Evolutionary conservation across 2,113 vertebrate species (phyloP).

Genomic region (Cygnus buccinator): DNA sequence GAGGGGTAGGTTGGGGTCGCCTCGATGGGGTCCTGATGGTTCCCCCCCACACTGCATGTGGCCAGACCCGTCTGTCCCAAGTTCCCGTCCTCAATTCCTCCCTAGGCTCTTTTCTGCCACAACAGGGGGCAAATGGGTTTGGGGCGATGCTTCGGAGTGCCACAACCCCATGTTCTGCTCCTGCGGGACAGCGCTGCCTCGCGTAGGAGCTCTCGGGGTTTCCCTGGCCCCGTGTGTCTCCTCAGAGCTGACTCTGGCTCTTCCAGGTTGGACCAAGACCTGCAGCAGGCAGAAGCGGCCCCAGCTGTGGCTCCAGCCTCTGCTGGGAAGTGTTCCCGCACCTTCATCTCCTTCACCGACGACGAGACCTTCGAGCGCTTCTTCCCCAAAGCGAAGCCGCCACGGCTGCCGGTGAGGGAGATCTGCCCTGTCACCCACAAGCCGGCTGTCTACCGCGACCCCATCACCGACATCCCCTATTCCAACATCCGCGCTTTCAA

Average conservation of each 20-base stretch:
- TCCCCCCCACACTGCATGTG: rapidly evolving
- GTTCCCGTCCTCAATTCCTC: not conserved
- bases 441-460: slow-evolving; percentile 89
- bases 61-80: rapidly evolving
- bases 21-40: rapidly evolving
- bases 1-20: slow-evolving; percentile 83
- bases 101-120: rapidly evolving
- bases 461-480: slow-evolving; percentile 95
- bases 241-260: rapidly evolving
- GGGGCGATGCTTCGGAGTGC: not conserved
- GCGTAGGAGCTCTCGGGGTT: rapidly evolving
- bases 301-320: not conserved
- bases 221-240: not conserved
- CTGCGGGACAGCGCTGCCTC: rapidly evolving
- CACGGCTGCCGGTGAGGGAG: slow-evolving; percentile 84
- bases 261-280: slow-evolving; percentile 87
- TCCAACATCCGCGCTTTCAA: slow-evolving; percentile 90
- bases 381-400: slow-evolving; percentile 76
- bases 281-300: slow-evolving; percentile 34
- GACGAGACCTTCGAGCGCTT: slow-evolving; percentile 86
- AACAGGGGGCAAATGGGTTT: not conserved
- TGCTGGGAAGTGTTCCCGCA: slow-evolving; percentile 84
- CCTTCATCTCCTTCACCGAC: slow-evolving; percentile 93
- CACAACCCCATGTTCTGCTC: not conserved
- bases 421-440: slow-evolving; percentile 94